Base-by-base conservation (phyloP, 2,113 vertebrate genomes). In the Eretmochelys imbricata region DNA sequence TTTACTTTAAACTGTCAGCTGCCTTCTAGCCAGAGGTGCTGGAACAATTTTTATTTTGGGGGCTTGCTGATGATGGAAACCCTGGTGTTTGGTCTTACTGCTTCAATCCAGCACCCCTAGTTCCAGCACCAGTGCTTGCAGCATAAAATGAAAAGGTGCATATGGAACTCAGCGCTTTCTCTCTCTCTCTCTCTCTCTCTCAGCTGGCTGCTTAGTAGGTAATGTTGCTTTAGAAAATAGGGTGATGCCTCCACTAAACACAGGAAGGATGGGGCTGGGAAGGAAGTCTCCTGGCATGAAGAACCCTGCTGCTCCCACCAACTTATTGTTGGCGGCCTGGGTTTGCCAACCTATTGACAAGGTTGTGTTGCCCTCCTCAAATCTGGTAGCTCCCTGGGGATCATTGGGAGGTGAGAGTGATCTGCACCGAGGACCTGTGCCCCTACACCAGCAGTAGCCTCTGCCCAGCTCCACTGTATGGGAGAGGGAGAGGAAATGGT, bases 1-100 rank as follows among this genome's bases (percentile, higher is more conserved):
- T 89, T 94, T 88, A 16, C 83, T 96, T 88, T 82, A 50, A 85
- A 79, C 90, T 42, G 16, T 92, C 31, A 84, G 5, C 86, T 46
- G 5, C 13, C 22, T 90, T 85, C 50, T 20, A 55, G 86, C 91
- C 24, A 85, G 8, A 29, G 27, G 51, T 50, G 49, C 11, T 50
- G 16, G 29, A 29, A 6, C 51, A 24, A 20, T 29, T 86, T 46
- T 79, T 24, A 57, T 57, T 5, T 24, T 27, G 55, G 55, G 4
- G 24, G 24, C 42, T 42, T 59, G 27, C 27, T 31, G 57, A 59
- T 29, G 27, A 59, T 31, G 27, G 27, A 59, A 59, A 59, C 57
- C 57, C 31, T 31, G 20, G 57, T 59, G 27, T 31, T 29, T 59
- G 57, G 11, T 59, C 5, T 59, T 31, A 59, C 27, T 59, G 57